A percentile compares a stretch with the other conserved stretches of the same genome.
These are phyloP conservation scores for Protobothrops flavoviridis DNA, from an alignment of 2,113 vertebrate species.

Conservation along the genomic window DNA sequence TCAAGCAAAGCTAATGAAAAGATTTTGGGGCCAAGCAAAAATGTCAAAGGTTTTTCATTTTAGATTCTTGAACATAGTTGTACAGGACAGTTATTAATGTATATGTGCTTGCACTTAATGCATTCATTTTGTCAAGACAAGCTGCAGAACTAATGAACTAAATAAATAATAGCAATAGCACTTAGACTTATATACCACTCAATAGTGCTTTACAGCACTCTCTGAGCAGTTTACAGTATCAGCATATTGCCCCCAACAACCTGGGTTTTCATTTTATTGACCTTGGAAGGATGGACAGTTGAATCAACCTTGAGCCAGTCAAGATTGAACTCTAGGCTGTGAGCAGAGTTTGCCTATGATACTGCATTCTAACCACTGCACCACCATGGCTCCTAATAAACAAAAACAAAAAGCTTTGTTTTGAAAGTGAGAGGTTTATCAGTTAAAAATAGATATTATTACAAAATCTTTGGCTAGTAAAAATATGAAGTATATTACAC, in stretches of 20 bases:
- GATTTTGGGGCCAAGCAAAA: conserved; percentile 16
- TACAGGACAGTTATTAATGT: background rate
- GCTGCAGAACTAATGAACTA: background rate
- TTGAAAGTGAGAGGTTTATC: background rate
- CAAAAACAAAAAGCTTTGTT: background rate
- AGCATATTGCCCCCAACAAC: background rate
- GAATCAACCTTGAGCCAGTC: background rate
- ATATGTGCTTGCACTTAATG: background rate
- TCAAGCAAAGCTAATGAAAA: conserved; percentile 9
- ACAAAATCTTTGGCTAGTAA: background rate
- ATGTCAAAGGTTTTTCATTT: conserved; percentile 4
- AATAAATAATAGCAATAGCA: background rate
- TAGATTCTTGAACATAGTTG: background rate
- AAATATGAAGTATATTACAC: background rate
- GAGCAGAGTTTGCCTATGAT: background rate
- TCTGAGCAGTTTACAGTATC: background rate
- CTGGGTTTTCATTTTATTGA: background rate
- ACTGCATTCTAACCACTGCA: background rate
- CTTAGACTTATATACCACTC: background rate
- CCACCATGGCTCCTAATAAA: background rate
- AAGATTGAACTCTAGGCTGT: background rate
- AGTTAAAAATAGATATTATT: background rate
- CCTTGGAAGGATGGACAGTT: background rate
- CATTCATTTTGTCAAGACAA: conserved; percentile 1
- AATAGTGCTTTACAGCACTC: background rate